Conservation (phyloP, 2,113 vertebrate genomes). For the Mionectes macconnelli region DNA sequence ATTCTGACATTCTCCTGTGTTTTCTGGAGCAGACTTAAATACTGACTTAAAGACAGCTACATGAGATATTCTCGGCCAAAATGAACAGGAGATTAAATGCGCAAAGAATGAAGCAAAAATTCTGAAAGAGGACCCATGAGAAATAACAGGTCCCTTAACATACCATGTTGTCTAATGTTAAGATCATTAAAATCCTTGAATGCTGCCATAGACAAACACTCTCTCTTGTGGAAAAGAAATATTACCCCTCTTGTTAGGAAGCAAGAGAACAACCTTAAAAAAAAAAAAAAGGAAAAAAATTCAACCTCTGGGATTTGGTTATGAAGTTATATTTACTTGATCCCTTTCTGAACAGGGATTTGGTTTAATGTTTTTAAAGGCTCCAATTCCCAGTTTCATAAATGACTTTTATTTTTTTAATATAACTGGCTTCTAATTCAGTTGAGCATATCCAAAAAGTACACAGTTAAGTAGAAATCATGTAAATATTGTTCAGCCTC, state of each 20-base stretch:
- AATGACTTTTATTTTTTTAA: constrained; percentile 15
- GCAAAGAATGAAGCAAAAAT: background rate
- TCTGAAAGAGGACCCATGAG: background rate
- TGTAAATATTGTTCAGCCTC: background rate
- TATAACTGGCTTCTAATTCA: background rate
- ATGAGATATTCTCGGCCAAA: background rate
- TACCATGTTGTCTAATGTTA: background rate
- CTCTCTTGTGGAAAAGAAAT: background rate
- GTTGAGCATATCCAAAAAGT: background rate
- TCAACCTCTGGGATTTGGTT: background rate
- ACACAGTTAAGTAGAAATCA: background rate
- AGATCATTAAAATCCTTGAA: background rate
- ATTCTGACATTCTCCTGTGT: background rate
- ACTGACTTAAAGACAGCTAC: background rate
- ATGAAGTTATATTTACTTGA: background rate
- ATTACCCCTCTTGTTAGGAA: background rate
- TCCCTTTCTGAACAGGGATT: background rate
- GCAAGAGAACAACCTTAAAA: background rate
- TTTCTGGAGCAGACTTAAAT: background rate
- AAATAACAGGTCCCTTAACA: background rate
- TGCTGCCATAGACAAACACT: background rate
- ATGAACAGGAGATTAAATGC: background rate
- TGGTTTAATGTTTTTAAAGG: background rate
- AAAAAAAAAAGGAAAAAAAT: background rate
- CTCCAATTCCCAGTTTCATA: constrained; percentile 13